phyloP scores from a whole-genome alignment of 2,797 vertebrate species.

The Toxotes lorentzi region DNA sequence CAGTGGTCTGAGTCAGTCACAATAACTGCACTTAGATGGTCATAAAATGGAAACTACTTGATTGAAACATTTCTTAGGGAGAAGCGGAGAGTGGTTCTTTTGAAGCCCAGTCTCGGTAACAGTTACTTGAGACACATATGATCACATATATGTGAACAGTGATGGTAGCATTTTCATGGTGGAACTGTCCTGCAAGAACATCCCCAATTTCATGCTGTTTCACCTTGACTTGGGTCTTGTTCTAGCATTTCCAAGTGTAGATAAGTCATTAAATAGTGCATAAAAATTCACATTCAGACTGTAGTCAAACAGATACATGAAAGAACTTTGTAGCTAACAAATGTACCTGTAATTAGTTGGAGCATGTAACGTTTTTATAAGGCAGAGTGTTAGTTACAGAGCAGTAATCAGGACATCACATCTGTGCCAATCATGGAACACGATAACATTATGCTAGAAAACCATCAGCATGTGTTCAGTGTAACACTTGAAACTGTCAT shows the following conservation, averaged over 20 bases:
- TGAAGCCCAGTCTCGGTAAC: slow-evolving; percentile 8
- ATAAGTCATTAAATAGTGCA: not conserved
- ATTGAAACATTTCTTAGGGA: slow-evolving; percentile 16
- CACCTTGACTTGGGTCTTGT: not conserved
- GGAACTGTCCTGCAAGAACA: not conserved
- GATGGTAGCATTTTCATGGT: not conserved
- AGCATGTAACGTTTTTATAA: no score
- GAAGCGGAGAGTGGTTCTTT: slow-evolving; percentile 4
- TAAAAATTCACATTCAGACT: not conserved
- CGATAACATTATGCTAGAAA: not conserved
- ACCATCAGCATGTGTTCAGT: not conserved
- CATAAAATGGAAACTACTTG: not conserved
- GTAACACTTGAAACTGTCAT: slow-evolving; percentile 9
- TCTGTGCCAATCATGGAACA: not conserved
- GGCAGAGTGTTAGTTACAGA: not conserved
- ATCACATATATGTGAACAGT: slow-evolving; percentile 4
- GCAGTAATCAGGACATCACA: slow-evolving; percentile 1
- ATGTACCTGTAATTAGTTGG: not conserved
- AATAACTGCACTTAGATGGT: slow-evolving; percentile 15
- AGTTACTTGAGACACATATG: slow-evolving; percentile 22
- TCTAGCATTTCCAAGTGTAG: not conserved
- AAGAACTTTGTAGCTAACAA: not conserved
- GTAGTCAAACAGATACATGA: not conserved
- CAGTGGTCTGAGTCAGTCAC: not conserved
- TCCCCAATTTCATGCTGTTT: not conserved